Conservation (phyloP, 2,888 invertebrate genomes). For the Antitype chi region DNA sequence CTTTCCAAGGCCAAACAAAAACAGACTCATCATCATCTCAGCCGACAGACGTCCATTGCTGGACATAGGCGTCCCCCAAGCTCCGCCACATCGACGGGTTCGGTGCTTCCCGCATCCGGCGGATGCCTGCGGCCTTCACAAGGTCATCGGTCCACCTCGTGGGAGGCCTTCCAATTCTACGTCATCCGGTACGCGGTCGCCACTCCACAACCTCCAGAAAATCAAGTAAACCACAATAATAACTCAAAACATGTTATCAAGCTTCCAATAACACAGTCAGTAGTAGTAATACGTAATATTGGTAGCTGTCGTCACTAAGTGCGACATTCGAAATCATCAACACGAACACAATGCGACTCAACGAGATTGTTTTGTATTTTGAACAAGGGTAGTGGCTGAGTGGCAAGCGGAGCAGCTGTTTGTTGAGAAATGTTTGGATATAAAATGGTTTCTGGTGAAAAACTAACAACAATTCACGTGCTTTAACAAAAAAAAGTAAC, state of each 20-base stretch:
- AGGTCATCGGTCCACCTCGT: no score
- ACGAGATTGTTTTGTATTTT: slow-evolving; percentile 53
- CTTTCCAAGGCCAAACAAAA: no score
- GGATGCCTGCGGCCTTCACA: no score
- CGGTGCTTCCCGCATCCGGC: no score
- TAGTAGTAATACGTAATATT: slow-evolving; percentile 40
- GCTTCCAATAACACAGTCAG: slow-evolving; percentile 21
- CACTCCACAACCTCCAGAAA: not conserved
- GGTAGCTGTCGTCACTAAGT: slow-evolving; percentile 33
- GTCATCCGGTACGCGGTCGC: no score
- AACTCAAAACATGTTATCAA: slow-evolving; percentile 2
- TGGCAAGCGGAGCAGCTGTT: not conserved
- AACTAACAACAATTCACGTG: no score
- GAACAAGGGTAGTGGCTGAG: not conserved
- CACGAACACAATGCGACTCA: slow-evolving; percentile 52
- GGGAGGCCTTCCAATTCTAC: no score
- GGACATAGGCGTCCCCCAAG: no score
- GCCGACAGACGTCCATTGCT: no score
- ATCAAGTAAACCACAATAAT: not conserved
- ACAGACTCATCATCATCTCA: no score
- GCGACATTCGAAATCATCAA: slow-evolving; percentile 56
- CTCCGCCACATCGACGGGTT: no score
- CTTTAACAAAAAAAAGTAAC: no score
- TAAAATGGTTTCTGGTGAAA: not conserved
- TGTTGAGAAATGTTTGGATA: not conserved